Percentiles rank a stretch among this genome's conserved stretches.
These are phyloP conservation scores for Epinotia demarniana DNA, from an alignment of 2,888 invertebrate genomes.

Conservation along the genomic window DNA sequence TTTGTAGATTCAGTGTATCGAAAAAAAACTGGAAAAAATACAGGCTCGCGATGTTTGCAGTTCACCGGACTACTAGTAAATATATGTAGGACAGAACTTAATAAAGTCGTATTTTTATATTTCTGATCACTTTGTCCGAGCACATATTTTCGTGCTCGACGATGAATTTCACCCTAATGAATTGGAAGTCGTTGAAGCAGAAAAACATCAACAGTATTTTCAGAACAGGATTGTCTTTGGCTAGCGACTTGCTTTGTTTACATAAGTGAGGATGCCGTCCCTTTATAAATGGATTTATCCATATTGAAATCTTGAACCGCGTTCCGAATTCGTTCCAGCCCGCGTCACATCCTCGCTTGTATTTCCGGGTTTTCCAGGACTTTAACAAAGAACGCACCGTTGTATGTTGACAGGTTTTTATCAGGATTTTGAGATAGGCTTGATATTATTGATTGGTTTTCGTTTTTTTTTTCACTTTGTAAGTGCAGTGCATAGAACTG, in stretches of 20 bases:
- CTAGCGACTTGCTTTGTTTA: neutral
- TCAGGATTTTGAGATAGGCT: neutral
- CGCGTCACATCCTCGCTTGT: neutral
- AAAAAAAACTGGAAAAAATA: too few species aligned
- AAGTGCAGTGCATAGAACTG: too few species aligned
- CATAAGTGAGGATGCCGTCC: neutral
- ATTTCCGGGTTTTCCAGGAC: constrained; percentile 14
- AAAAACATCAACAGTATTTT: neutral
- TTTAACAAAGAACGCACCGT: neutral
- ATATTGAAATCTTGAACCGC: constrained; percentile 10
- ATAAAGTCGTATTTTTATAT: too few species aligned
- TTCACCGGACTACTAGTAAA: too few species aligned
- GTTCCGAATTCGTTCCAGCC: constrained; percentile 12
- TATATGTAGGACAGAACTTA: too few species aligned
- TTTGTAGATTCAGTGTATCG: too few species aligned
- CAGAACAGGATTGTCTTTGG: neutral
- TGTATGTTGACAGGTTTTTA: neutral
- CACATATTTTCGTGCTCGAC: too few species aligned
- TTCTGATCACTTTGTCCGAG: too few species aligned
- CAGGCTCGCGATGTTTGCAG: too few species aligned
- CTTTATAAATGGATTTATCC: constrained; percentile 6
- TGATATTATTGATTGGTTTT: neutral
- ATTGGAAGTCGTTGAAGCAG: too few species aligned
- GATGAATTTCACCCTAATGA: too few species aligned
- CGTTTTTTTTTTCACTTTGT: too few species aligned